Percentiles rank a stretch among this genome's conserved stretches.
These are phyloP conservation scores for Ditylenchus dipsaci DNA, from an alignment of 1,140 invertebrate species.

Conservation along the genomic window DNA sequence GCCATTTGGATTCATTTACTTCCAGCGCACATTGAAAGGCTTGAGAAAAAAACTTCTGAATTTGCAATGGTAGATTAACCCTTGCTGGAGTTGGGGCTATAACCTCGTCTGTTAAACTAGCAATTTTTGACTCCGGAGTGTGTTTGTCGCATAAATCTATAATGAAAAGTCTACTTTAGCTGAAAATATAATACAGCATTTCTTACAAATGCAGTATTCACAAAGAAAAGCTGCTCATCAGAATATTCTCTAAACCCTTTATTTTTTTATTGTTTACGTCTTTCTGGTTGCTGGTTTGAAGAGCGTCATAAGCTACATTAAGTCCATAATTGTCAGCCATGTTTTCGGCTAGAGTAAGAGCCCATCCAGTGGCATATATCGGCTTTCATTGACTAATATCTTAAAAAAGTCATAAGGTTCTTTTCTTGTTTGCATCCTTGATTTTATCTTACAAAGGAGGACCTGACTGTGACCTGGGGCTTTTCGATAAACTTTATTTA, in stretches of 20 bases:
- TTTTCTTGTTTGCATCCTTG: too few relatives aligned
- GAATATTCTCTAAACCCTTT: background rate
- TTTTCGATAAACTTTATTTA: too few relatives aligned
- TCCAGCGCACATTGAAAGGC: background rate
- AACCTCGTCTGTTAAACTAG: too few relatives aligned
- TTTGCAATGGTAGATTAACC: background rate
- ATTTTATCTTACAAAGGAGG: too few relatives aligned
- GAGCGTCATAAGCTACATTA: background rate
- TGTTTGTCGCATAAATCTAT: too few relatives aligned
- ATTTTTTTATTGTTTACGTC: background rate
- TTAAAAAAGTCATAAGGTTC: too few relatives aligned
- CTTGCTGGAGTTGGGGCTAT: background rate
- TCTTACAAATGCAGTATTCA: background rate
- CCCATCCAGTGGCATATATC: background rate
- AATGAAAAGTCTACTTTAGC: too few relatives aligned
- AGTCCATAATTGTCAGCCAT: background rate
- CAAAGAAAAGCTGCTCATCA: background rate
- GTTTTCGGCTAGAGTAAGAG: background rate
- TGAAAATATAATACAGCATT: too few relatives aligned
- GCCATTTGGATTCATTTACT: background rate
- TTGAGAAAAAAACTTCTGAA: background rate
- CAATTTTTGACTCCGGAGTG: too few relatives aligned
- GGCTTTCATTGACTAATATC: too few relatives aligned
- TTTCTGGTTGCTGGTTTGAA: background rate
- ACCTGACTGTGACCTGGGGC: too few relatives aligned